Base-by-base conservation (phyloP, 2,797 vertebrate genomes). In the Dipus sagitta region DNA sequence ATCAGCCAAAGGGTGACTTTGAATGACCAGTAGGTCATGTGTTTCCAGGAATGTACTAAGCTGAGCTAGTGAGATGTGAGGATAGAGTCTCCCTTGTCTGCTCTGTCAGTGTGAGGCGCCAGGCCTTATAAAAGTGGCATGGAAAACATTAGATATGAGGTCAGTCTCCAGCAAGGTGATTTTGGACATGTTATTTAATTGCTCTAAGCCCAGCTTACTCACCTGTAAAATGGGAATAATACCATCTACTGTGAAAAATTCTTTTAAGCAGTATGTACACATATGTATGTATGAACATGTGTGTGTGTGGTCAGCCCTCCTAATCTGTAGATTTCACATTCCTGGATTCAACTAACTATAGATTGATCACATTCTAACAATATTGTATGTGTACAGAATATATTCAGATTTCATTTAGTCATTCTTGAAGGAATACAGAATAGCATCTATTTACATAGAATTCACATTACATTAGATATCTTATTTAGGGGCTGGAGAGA, bases 211-310 rank as follows among this genome's bases (percentile, higher is more conserved):
- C 17, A n/a, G 23, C 47, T 87, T 93, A 23, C 28, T 88, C 64
- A 71, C 90, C 84, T 81, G 26, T 75, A 68, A 91, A 91, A 85
- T 86, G 71, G 62, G 58, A 89, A 62, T 62, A 80, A 52, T 60
- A 42, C 3, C 42, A 54, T 26, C 52, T 92, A 88, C 28, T 9
- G 64, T 94, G n/a, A 0, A 64, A 86, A 79, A 86, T 30, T 82
- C 18, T 92, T 92, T 26, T 18, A 93, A 91, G 21, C 34, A 83
- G 70, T 76, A 81, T 38, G 24, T 20, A 2, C 6, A 20, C 0
- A 10, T 15, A 23, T 14, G 2, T 38, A n/a, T 28, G 6, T 62
- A 15, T 71, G 24, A 32, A 38, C 10, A 60, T 71, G 26, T 26
- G 7, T 67, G 7, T 54, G 20, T 42, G 67, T 32, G 14, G 30